Evolutionary conservation across 2,797 vertebrate genomes (phyloP).

Genomic region (Molossus molossus): DNA sequence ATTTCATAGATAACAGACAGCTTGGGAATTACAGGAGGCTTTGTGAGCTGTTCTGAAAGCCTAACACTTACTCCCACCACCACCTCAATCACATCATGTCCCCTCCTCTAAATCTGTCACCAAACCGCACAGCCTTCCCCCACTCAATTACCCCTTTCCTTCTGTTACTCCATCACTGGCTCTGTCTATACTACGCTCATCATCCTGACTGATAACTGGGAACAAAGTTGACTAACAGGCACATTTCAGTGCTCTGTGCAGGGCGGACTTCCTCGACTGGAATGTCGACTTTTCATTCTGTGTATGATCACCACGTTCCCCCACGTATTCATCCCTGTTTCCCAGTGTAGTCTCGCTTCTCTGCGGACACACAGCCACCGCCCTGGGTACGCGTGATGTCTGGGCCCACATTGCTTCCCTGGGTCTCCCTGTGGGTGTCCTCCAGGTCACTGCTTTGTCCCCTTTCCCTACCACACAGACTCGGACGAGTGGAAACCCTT

Average conservation of each 20-base stretch:
- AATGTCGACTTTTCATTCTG: background rate
- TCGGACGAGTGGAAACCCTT: background rate
- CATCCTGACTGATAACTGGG: slow-evolving; percentile 49
- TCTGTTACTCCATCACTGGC: slow-evolving; percentile 42
- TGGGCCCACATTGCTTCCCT: background rate
- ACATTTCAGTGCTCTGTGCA: background rate
- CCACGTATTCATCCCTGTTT: background rate
- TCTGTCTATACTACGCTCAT: slow-evolving; percentile 18
- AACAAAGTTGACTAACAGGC: slow-evolving; percentile 12
- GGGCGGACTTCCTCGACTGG: background rate
- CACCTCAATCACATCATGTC: slow-evolving; percentile 55
- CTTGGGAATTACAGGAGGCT: slow-evolving; percentile 76
- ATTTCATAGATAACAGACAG: slow-evolving; percentile 83
- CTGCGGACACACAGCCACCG: background rate
- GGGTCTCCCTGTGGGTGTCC: background rate
- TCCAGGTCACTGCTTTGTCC: background rate
- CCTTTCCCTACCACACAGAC: background rate
- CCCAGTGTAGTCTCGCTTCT: background rate
- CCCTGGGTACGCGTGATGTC: background rate
- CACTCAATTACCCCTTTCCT: slow-evolving; percentile 71
- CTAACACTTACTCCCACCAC: slow-evolving; percentile 73
- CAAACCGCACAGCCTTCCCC: slow-evolving; percentile 67
- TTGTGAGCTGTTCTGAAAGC: slow-evolving; percentile 69
- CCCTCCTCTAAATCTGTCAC: slow-evolving; percentile 85
- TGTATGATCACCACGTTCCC: background rate